Base-by-base conservation (phyloP, 2,113 vertebrate genomes). In the Cyprinus carpio region DNA sequence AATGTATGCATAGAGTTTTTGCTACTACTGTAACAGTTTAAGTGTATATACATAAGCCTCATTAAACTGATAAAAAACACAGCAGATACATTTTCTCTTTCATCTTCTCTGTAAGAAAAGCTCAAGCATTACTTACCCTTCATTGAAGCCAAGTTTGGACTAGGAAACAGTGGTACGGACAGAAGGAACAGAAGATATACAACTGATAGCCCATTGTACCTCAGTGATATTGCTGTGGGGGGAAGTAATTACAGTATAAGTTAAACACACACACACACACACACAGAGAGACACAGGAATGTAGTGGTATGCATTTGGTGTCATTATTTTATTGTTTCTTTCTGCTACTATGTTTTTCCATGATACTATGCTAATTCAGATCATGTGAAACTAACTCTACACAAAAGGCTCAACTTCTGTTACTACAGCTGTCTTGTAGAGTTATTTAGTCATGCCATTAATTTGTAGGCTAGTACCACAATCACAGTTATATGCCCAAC, bases 151-250 rank as follows among this genome's bases (percentile, higher is more conserved):
- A 87, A 40, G 18, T 56, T 88, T 12, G 93, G 92, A 16, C 88
- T 90, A 3, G 94, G 93, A 62, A 95, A 79, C 27, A 91, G 60
- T 0, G 93, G 95, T 69, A 93, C 56, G 12, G 84, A 81, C 82
- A 95, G 93, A 34, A 94, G 89, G 87, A 92, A 94, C 27, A 88
- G 31, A 71, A 95, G 94, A 67, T 90, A 94, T 84, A 92, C 90
- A 82, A 93, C 25, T 0, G 95, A 95, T 67, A 94, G 88, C 0
- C 92, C 93, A 81, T 91, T 92, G 91, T 90, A 91, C 81, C 95
- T 92, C 85, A 94, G 89, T 0, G 40, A 86, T 56, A 94, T 87
- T 2, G 94, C 95, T 95, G 88, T 60, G 5, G 83, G 15, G 7
- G 81, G 11, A 71, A 83, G 6, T 79, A 82, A 79, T n/a, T 64